These are phyloP conservation scores for Eleutherodactylus coqui DNA, from an alignment of 2,797 vertebrate genomes.

Conservation along the genomic window DNA sequence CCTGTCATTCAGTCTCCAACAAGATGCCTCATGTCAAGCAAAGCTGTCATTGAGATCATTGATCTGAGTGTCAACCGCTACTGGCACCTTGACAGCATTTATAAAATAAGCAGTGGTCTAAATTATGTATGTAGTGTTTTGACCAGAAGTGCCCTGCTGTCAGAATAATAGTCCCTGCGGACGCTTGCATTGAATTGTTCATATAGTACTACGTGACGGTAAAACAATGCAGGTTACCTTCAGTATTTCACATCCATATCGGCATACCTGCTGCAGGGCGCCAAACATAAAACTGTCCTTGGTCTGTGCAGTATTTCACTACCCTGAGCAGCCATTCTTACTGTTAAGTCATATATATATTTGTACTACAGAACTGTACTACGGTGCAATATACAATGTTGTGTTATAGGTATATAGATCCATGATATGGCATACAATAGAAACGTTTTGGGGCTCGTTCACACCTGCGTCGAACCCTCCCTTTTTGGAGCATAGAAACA, in stretches of 20 bases:
- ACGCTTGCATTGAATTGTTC: background rate
- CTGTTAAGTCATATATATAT: rapidly evolving
- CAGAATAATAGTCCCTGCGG: background rate
- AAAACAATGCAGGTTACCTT: background rate
- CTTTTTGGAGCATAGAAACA: too few species aligned
- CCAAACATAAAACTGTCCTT: background rate
- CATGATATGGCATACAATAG: too few species aligned
- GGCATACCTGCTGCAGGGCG: background rate
- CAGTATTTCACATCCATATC: background rate
- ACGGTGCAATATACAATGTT: too few species aligned
- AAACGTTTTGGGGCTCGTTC: too few species aligned
- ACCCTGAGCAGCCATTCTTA: background rate
- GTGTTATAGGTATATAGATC: too few species aligned
- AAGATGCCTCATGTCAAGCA: background rate
- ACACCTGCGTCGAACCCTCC: too few species aligned
- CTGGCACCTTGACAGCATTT: background rate
- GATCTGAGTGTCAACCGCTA: background rate
- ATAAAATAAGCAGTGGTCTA: background rate
- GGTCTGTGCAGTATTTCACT: background rate
- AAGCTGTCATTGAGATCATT: conserved; percentile 16
- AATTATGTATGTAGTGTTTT: conserved; percentile 27
- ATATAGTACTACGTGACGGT: background rate
- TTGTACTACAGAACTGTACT: background rate
- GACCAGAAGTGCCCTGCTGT: conserved; percentile 19
- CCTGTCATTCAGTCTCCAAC: background rate